These are phyloP conservation scores for Nycticebus coucang DNA, from an alignment of 2,113 vertebrate genomes.

Conservation along the genomic window DNA sequence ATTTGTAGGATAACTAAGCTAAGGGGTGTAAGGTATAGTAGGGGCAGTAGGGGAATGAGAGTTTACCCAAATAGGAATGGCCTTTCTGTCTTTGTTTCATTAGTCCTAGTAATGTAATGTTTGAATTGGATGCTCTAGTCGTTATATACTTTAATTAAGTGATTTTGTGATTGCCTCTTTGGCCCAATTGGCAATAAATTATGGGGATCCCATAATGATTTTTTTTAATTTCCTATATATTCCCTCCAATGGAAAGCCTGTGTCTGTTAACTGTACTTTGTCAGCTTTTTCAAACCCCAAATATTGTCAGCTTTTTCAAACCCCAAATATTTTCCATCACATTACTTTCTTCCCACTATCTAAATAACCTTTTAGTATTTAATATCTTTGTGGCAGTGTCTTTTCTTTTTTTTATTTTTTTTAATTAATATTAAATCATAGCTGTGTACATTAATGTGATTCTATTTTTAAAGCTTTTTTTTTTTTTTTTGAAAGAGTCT, in stretches of 20 bases:
- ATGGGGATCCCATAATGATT: neutral
- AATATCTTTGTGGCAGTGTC: conserved; percentile 18
- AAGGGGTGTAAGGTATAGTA: neutral
- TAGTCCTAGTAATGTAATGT: neutral
- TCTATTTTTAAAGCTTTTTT: conserved; percentile 23
- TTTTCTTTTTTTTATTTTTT: conserved; percentile 4
- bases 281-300: conserved; percentile 25
- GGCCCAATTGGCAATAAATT: neutral
- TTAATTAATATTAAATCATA: too few relatives aligned
- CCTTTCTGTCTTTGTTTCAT: conserved; percentile 38
- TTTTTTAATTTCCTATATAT: conserved; percentile 22
- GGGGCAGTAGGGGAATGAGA: neutral
- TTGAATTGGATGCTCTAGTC: conserved; percentile 30
- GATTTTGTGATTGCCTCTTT: conserved; percentile 31
- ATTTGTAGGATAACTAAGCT: neutral
- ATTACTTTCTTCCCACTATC: neutral
- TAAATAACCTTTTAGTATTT: conserved; percentile 31
- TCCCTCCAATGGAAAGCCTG: neutral
- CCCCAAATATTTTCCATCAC: neutral
- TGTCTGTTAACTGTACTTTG: conserved; percentile 2
- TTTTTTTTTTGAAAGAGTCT: too few relatives aligned
- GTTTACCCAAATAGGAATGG: neutral
- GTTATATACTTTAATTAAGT: neutral
- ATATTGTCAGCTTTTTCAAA: conserved; percentile 26
- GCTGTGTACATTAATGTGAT: too few relatives aligned